Conservation (phyloP, 2,888 invertebrate genomes). For the Capitulum mitella region DNA sequence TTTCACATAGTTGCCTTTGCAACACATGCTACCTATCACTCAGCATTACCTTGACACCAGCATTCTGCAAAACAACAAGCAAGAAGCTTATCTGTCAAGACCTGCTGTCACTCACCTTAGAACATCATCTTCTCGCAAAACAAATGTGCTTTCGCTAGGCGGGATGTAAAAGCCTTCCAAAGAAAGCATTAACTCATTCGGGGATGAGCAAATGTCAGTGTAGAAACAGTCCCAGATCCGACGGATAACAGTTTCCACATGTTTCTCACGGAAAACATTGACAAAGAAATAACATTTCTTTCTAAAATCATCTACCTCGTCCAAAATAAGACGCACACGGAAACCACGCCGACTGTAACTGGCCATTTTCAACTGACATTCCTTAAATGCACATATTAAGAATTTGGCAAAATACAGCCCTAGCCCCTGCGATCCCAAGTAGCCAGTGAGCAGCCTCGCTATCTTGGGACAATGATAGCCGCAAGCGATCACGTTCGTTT, state of each 20-base stretch:
- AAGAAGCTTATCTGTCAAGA: not conserved
- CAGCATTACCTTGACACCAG: too few relatives aligned
- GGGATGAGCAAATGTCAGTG: not conserved
- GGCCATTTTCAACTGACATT: not conserved
- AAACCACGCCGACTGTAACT: not conserved
- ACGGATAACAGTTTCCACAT: not conserved
- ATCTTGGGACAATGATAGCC: too few relatives aligned
- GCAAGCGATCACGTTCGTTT: too few relatives aligned
- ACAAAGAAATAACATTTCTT: constrained; percentile 1
- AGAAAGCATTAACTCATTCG: not conserved
- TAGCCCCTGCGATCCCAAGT: too few relatives aligned
- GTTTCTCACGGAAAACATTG: not conserved
- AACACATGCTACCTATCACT: too few relatives aligned
- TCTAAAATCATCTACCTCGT: not conserved
- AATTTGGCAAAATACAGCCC: too few relatives aligned
- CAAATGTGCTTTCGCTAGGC: not conserved
- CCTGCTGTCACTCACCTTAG: constrained; percentile 9
- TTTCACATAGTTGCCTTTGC: too few relatives aligned
- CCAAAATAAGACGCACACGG: not conserved
- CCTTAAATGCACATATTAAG: too few relatives aligned
- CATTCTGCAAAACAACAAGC: not conserved
- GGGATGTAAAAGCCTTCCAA: not conserved
- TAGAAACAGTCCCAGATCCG: not conserved
- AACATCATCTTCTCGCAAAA: not conserved
- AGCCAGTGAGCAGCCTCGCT: too few relatives aligned